Base-by-base conservation (phyloP, 1,140 invertebrate genomes). In the Hetaerina americana region DNA sequence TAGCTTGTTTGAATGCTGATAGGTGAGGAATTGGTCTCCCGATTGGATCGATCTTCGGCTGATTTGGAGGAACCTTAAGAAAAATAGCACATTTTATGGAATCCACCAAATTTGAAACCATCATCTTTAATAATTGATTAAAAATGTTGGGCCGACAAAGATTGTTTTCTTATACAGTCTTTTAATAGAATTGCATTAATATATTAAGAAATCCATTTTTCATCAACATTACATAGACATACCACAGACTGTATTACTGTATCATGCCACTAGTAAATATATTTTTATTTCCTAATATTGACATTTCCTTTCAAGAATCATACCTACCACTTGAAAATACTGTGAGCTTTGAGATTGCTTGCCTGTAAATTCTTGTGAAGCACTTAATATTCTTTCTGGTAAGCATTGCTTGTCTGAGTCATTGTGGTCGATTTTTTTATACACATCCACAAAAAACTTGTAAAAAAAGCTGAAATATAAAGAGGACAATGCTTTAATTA, bases 1-100 rank as follows among this genome's bases (percentile, higher is more conserved):
- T 90, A 0, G 90, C 90, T 83, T 98, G 96, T 79, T 97, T 95
- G 6, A 87, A 82, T 0, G 92, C 94, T 22, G 94, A 93, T 0
- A 85, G 76, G 78, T 98, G 96, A 0, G 89, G 83, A 28, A 96
- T 82, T 0, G 95, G 92, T 73, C 89, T 84, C 0, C 95, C 93
- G 24, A 98, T 85, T n/a, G 89, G 82, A 82, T 97, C 92, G 27
- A 81, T 82, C 10, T 77, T 76, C 15, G 82, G 79, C 78, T 91
- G 89, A 68, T 82, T 82, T 12, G 85, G 79, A 18, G 87, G 82
- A 15, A 85, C 82, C 83, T 87, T 75, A 72, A 79, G 10, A 57
- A 57, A n/a, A 57, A 57, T 18, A 57, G 2, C 2, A 10, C 15
- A 10, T 57, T 18, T n/a, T n/a, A n/a, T n/a, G n/a, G n/a, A n/a